Conservation (phyloP, 2,888 invertebrate species). For the Balanococcus diminutus region DNA sequence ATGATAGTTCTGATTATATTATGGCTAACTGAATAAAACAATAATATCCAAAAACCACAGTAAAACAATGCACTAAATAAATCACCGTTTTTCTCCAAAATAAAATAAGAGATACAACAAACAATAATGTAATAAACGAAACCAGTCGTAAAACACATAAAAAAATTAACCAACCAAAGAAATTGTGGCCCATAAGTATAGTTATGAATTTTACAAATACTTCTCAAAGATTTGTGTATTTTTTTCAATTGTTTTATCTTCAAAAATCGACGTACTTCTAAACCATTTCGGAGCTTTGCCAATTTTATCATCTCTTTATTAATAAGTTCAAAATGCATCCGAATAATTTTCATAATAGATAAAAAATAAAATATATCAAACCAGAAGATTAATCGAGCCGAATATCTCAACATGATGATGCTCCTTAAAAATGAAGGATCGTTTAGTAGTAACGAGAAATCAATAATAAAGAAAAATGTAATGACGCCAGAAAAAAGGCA, state of each 20-base stretch:
- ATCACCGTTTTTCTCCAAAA: no score
- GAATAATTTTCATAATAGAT: constrained; percentile 22
- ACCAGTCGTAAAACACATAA: background rate
- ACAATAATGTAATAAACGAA: no score
- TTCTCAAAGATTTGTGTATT: background rate
- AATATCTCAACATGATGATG: background rate
- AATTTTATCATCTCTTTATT: background rate
- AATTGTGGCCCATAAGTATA: background rate
- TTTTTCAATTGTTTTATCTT: background rate
- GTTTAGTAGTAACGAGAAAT: background rate
- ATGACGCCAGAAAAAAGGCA: background rate
- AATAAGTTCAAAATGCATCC: background rate
- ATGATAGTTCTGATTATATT: no score
- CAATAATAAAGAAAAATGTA: background rate
- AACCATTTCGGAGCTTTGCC: background rate
- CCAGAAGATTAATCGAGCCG: constrained; percentile 27
- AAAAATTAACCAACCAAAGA: background rate
- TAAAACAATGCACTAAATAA: no score
- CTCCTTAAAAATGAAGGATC: background rate
- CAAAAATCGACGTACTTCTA: background rate
- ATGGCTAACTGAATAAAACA: no score
- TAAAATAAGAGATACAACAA: no score
- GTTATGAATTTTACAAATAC: constrained; percentile 3
- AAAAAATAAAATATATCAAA: constrained; percentile 6
- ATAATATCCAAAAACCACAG: no score